phyloP scores from a whole-genome alignment of 2,888 invertebrate genomes.

The Leptinotarsa rubiginosa region DNA sequence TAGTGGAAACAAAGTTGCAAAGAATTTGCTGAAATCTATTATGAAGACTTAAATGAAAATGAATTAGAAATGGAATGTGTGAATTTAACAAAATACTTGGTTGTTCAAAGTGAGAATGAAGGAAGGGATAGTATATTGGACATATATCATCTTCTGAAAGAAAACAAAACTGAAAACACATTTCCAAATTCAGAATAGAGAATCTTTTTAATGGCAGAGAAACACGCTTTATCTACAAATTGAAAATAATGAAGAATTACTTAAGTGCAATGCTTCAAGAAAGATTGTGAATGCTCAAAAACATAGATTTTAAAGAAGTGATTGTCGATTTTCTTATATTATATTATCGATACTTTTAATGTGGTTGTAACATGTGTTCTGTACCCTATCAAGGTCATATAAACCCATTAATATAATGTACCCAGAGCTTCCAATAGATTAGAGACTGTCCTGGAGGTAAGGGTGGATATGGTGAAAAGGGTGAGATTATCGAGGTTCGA shows the following conservation, averaged over 20 bases:
- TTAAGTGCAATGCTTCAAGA: not conserved
- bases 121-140: not conserved
- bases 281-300: not conserved
- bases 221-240: not conserved
- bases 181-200: not conserved
- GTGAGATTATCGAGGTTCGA: too few relatives aligned
- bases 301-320: not conserved
- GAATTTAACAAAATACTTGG: not conserved
- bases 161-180: not conserved
- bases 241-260: not conserved
- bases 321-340: not conserved
- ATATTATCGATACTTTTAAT: too few relatives aligned
- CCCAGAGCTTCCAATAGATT: too few relatives aligned
- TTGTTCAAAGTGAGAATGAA: not conserved
- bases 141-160: not conserved
- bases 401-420: too few relatives aligned
- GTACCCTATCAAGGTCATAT: too few relatives aligned
- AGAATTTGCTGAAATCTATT: too few relatives aligned
- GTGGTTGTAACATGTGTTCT: too few relatives aligned
- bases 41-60: too few relatives aligned
- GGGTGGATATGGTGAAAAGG: too few relatives aligned
- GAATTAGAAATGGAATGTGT: not conserved
- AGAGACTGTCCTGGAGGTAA: too few relatives aligned
- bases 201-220: too few relatives aligned
- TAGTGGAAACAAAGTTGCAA: too few relatives aligned